These are phyloP conservation scores for Lonchura striata DNA, from an alignment of 2,113 vertebrate genomes.

Conservation along the genomic window DNA sequence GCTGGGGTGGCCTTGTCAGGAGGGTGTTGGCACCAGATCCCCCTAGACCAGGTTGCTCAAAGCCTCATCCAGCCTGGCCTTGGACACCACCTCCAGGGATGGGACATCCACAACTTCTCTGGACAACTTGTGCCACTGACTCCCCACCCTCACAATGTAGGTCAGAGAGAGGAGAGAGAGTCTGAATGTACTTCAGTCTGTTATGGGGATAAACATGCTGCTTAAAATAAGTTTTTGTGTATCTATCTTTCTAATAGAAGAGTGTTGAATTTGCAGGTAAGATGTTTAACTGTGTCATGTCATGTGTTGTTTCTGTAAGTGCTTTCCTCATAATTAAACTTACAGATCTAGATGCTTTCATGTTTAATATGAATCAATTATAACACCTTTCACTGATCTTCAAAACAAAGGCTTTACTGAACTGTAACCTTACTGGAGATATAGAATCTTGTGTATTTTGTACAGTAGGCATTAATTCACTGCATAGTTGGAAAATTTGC, in stretches of 20 bases:
- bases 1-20: neutral
- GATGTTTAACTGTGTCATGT: neutral
- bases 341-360: neutral
- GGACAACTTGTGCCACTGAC: neutral
- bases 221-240: neutral
- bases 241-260: neutral
- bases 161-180: neutral
- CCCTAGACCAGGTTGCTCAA: neutral
- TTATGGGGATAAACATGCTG: neutral
- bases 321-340: neutral
- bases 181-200: neutral
- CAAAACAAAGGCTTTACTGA: neutral
- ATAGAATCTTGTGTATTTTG: neutral
- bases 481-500: neutral
- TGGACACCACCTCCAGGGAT: neutral
- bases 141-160: neutral
- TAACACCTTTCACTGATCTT: neutral
- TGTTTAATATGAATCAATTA: neutral
- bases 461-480: neutral
- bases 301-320: neutral
- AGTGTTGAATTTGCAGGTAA: conserved; percentile 20
- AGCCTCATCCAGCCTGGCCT: neutral
- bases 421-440: neutral
- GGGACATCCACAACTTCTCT: neutral
- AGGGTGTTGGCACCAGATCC: neutral